Evolutionary conservation across 2,888 invertebrate species (phyloP).

Genomic region (Abrostola tripartita): DNA sequence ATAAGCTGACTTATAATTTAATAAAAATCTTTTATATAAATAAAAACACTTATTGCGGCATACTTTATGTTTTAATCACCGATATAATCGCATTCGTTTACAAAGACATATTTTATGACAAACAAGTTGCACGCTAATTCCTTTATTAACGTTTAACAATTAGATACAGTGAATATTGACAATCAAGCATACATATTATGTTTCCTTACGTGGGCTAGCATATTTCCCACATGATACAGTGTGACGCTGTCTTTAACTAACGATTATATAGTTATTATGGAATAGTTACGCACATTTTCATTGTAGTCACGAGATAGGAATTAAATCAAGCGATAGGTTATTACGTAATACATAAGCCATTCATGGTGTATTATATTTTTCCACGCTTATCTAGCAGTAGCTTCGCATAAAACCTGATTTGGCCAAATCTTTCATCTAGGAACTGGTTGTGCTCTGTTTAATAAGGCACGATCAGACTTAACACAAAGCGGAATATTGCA

Average conservation of each 20-base stretch:
- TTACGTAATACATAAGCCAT: constrained; percentile 55
- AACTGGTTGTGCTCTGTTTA: constrained; percentile 5
- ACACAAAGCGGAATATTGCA: background rate
- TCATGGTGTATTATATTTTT: constrained; percentile 47
- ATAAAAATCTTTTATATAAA: constrained; percentile 20
- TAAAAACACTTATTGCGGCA: constrained; percentile 28
- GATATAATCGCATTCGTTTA: constrained; percentile 35
- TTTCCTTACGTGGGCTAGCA: constrained; percentile 62
- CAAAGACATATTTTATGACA: constrained; percentile 57
- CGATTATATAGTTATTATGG: constrained; percentile 60
- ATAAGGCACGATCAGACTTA: constrained; percentile 5
- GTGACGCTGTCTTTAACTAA: constrained; percentile 58
- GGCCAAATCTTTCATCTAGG: constrained; percentile 5
- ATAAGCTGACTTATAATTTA: constrained; percentile 28
- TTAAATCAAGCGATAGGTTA: constrained; percentile 56
- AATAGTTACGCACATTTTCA: constrained; percentile 49
- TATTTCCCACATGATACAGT: constrained; percentile 69
- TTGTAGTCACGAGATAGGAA: constrained; percentile 64
- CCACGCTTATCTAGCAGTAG: constrained; percentile 15
- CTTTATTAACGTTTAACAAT: constrained; percentile 56
- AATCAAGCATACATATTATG: constrained; percentile 49
- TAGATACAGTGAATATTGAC: constrained; percentile 51
- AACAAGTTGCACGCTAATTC: constrained; percentile 53
- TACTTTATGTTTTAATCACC: constrained; percentile 47
- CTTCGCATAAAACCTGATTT: constrained; percentile 2